phyloP scores from a whole-genome alignment of 2,797 vertebrate genomes.

The Oryzias sinensis region DNA sequence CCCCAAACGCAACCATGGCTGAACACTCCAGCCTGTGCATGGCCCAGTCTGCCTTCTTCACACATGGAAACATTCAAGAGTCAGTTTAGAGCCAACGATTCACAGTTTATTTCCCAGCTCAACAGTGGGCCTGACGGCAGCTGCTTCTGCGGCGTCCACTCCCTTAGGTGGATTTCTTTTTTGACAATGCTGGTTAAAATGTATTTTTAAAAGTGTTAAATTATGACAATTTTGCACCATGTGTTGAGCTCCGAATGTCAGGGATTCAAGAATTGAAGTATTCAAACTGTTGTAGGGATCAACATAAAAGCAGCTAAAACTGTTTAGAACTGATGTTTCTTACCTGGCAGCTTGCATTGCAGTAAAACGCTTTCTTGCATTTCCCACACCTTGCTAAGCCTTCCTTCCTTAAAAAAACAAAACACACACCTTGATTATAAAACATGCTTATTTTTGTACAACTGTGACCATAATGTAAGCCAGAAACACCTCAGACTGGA shows the following conservation, averaged over 20 bases:
- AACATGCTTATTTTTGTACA: neutral
- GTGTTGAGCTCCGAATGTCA: neutral
- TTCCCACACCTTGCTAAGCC: conserved; percentile 93
- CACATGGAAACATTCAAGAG: conserved; percentile 8
- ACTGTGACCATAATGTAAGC: too few relatives aligned
- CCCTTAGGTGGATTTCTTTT: too few relatives aligned
- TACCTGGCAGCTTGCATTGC: conserved; percentile 94
- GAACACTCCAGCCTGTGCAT: conserved; percentile 96
- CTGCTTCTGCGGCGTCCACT: neutral
- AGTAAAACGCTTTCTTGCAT: conserved; percentile 96
- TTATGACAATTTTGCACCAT: neutral
- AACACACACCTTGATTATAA: neutral
- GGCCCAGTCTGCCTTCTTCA: conserved; percentile 90
- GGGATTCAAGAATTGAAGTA: neutral
- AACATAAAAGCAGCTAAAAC: neutral
- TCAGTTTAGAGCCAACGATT: conserved; percentile 2
- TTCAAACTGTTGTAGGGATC: too few relatives aligned
- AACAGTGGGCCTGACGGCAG: conserved; percentile 8
- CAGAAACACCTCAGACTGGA: too few relatives aligned
- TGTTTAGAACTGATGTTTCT: conserved; percentile 5
- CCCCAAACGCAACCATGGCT: conserved; percentile 85
- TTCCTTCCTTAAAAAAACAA: conserved; percentile 82
- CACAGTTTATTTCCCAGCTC: conserved; percentile 11
- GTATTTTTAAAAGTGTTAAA: neutral
- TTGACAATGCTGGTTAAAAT: too few relatives aligned